Evolutionary conservation across 2,113 vertebrate genomes (phyloP), one percentile per base, ranked within the genome.

Genomic region (Callopanchax toddi): DNA sequence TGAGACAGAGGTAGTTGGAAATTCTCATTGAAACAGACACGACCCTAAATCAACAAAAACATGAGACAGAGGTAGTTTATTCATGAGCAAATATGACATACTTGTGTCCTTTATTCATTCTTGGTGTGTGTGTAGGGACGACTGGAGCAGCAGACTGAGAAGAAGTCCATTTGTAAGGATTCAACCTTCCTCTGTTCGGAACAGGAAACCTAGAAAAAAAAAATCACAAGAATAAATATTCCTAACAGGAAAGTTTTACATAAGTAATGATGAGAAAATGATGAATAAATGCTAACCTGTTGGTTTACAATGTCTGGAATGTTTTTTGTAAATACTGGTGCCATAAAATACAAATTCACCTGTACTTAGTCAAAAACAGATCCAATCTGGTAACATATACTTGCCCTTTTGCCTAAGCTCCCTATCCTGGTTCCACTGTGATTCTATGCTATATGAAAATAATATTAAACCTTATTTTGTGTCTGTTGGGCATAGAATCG

Each of bases 91-190:
- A 67, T 21, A 7, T 10, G 2, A 68, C 82, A 50, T 86, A 91
- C 89, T 91, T 91, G 53, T 74, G 83, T 6, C 73, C 29, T 17
- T 56, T 79, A 49, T 32, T 50, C 32, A 63, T 63, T 20, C 34
- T 10, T 34, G 48, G 45, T 37, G 25, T 32, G 23, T 29, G 57
- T 26, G 13, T 57, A 70, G 48, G 63, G n/a, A 11, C 55, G 6
- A 32, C 40, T 11, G 51, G 11, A 11, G 49, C 20, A 12, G 5
- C 45, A 18, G 57, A 5, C 3, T 70, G 61, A 17, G 37, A 12
- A 6, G 72, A 56, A 1, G 56, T 81, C 90, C 91, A 88, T 22
- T 83, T 62, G 71, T 87, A 87, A 6, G n/a, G 1, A 17, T 79
- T 82, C 7, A 91, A 37, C 11, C 29, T 71, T 12, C 63, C 45